Percentiles rank a stretch among this genome's conserved stretches.
phyloP scores from a whole-genome alignment of 2,797 vertebrate genomes.

The Lerista edwardsae region DNA sequence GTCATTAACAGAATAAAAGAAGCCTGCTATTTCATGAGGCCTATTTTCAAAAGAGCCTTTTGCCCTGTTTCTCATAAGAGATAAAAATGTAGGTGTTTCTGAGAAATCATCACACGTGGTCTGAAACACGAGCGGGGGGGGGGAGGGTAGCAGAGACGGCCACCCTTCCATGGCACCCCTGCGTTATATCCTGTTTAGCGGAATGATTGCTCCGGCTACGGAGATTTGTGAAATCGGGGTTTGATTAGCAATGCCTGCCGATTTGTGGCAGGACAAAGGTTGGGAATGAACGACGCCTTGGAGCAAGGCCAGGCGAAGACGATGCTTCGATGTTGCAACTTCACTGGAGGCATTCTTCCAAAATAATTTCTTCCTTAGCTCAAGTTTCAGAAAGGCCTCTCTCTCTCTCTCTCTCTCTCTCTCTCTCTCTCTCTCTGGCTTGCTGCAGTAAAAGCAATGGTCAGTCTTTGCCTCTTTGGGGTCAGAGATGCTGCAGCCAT shows the following conservation, averaged over 20 bases:
- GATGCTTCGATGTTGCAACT: not conserved
- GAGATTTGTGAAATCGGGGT: not conserved
- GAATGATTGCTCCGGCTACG: not conserved
- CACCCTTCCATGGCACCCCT: not conserved
- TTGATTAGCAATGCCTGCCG: conserved; percentile 8
- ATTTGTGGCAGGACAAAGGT: conserved; percentile 11
- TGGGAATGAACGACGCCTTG: not conserved
- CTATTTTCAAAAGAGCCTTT: too few species aligned
- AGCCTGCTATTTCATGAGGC: too few species aligned
- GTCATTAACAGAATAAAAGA: not conserved
- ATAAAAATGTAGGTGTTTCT: not conserved
- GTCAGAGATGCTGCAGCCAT: not conserved
- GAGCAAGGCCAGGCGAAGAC: not conserved
- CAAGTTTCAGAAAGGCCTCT: not conserved
- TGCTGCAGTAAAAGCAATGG: not conserved
- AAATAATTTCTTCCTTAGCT: not conserved
- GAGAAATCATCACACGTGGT: not conserved
- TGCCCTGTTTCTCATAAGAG: not conserved
- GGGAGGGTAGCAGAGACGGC: rapidly evolving
- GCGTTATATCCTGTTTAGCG: not conserved
- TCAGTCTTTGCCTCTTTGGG: not conserved
- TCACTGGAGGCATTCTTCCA: not conserved
- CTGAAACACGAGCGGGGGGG: not conserved
- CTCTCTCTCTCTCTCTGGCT: not conserved
- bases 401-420: not conserved